Percentiles rank a stretch among this genome's conserved stretches.
Evolutionary conservation across 2,113 vertebrate species (phyloP).

Genomic region (Hirundichthys speculiger): DNA sequence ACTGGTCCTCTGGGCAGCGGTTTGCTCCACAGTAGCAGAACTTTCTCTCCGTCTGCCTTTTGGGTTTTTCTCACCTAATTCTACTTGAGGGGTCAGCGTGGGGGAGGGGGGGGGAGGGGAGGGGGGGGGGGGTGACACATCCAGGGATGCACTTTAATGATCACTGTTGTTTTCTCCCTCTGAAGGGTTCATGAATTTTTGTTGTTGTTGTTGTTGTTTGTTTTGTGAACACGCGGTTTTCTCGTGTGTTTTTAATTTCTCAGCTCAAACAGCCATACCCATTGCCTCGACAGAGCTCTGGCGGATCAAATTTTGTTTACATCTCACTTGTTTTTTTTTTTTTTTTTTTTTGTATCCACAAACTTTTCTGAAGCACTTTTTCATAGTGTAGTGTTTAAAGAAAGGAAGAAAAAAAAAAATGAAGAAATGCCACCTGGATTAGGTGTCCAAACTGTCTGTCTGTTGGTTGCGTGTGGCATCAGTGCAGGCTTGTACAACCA

Average conservation of each 20-base stretch:
- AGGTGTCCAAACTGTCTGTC: constrained; percentile 68
- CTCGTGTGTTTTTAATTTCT: constrained; percentile 58
- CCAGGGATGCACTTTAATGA: constrained; percentile 80
- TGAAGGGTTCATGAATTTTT: constrained; percentile 22
- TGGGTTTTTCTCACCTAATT: constrained; percentile 46
- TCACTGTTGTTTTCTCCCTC: constrained; percentile 67
- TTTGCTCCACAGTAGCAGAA: constrained; percentile 47
- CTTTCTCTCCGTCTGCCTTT: constrained; percentile 52
- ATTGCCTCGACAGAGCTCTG: constrained; percentile 70
- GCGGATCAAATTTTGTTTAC: constrained; percentile 79
- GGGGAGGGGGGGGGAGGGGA: constrained; percentile 34
- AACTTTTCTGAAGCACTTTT: constrained; percentile 81
- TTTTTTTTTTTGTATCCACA: constrained; percentile 68
- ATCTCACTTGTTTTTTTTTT: constrained; percentile 69
- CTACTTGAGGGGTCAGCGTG: constrained; percentile 45
- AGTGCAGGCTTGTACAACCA: constrained; percentile 63
- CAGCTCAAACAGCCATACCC: constrained; percentile 77
- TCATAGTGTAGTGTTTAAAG: constrained; percentile 76
- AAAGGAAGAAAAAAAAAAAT: too few species aligned
- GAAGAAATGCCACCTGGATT: constrained; percentile 73
- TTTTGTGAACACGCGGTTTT: constrained; percentile 40
- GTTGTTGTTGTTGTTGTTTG: not conserved
- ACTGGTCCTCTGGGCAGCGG: constrained; percentile 54
- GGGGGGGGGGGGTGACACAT: constrained; percentile 53
- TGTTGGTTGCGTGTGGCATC: constrained; percentile 56